Evolutionary conservation across 2,888 invertebrate genomes (phyloP).

Genomic region (Cryptus armator): DNA sequence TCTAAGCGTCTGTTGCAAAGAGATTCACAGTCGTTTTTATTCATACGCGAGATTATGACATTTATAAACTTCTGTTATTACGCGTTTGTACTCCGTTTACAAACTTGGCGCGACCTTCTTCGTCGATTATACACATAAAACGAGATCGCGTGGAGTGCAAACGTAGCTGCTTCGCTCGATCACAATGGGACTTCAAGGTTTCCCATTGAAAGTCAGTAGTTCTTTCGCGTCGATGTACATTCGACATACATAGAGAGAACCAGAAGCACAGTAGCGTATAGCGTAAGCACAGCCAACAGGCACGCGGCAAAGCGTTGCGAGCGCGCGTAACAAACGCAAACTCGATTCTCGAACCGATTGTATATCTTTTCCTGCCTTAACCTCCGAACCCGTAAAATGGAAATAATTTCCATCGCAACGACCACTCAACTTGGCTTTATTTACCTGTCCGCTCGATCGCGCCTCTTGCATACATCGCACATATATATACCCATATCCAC

Average conservation of each 20-base stretch:
- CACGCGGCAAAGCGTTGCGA: constrained; percentile 46
- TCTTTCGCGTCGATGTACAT: constrained; percentile 21
- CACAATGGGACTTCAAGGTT: constrained; percentile 64
- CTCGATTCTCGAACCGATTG: constrained; percentile 58
- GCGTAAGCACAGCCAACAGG: constrained; percentile 1
- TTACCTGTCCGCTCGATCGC: constrained; percentile 56
- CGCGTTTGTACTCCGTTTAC: constrained; percentile 12
- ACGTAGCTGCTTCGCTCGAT: constrained; percentile 14
- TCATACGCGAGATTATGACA: constrained; percentile 16
- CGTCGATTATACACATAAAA: constrained; percentile 17
- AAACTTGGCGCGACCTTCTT: constrained; percentile 21
- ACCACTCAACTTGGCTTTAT: constrained; percentile 59
- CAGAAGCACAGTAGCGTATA: neutral
- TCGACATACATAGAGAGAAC: neutral
- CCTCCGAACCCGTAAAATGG: constrained; percentile 68
- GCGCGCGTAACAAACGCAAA: constrained; percentile 23
- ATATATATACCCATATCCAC: constrained; percentile 24
- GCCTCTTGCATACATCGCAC: constrained; percentile 7
- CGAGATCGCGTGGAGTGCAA: constrained; percentile 24
- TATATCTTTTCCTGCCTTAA: constrained; percentile 68
- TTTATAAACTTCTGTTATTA: neutral
- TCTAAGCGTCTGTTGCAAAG: neutral
- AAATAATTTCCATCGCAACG: constrained; percentile 57
- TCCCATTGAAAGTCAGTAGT: constrained; percentile 58
- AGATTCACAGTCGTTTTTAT: constrained; percentile 4